Evolutionary conservation across 2,113 vertebrate species (phyloP), one percentile per base, ranked within the genome.

Genomic region (Strix uralensis): DNA sequence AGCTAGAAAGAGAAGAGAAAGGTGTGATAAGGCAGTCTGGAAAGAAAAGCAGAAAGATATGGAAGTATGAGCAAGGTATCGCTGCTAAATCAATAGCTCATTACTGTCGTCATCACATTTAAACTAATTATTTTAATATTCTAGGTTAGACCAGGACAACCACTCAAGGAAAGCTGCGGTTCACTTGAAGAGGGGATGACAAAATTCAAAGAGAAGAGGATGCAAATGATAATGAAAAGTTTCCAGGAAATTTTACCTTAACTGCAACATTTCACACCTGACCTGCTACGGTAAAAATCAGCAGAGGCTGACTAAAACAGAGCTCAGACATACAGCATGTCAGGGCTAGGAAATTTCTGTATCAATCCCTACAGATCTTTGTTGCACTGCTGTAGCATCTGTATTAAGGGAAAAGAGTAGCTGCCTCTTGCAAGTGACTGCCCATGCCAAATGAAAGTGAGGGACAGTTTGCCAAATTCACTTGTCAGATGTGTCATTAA

Each of bases 1-100:
- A 95, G 99, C 99, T 99, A 81, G 47, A 97, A 97, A 94, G 92
- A 94, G 82, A 95, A 96, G 94, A 97, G 49, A 89, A 93, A 82
- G 72, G 58, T 90, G 77, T 10, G 18, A 89, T 89, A 62, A 97
- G 59, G 83, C 52, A 71, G 71, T 83, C 92, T 96, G 73, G 30
- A 95, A 97, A 97, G 67, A 91, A 92, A 86, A 72, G 69, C 79
- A 95, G 9, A 77, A 65, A 91, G 86, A 86, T 42, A 61, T 21
- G 74, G 54, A 94, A 97, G 44, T 34, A 75, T 67, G 44, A 92
- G 71, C 66, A 89, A 88, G 62, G 89, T 71, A 62, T 72, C 65
- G 54, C 81, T 47, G 61, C 65, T 95, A 90, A 92, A 94, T 79
- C 81, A 91, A 75, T 55, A 92, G 85, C 54, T 94, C 67, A 47